Conservation (phyloP, 2,888 invertebrate species). For the Pachymerium ferrugineum region DNA sequence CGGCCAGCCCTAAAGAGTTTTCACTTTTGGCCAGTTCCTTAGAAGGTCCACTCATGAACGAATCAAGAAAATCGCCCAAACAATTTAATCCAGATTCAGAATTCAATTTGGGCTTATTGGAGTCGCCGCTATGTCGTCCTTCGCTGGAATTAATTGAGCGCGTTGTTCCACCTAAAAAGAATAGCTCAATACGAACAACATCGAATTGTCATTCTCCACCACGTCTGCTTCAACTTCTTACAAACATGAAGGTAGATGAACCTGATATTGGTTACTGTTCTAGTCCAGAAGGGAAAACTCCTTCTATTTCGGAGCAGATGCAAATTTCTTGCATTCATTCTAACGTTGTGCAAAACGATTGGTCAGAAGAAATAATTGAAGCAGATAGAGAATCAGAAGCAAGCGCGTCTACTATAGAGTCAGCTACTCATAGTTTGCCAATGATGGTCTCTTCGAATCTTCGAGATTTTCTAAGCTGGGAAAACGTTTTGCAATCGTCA, state of each 20-base stretch:
- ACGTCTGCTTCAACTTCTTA: not conserved
- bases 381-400: not conserved
- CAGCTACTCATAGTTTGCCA: not conserved
- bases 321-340: no score
- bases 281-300: not conserved
- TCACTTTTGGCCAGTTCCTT: no score
- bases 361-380: not conserved
- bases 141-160: not conserved
- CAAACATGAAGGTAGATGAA: not conserved
- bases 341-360: no score
- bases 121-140: not conserved
- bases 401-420: not conserved
- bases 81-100: not conserved
- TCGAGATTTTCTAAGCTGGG: not conserved
- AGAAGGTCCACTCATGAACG: no score
- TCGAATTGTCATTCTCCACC: not conserved
- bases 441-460: not conserved
- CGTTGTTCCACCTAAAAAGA: not conserved
- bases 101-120: not conserved
- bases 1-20: no score
- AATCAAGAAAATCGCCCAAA: no score
- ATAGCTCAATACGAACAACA: no score
- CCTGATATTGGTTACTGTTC: not conserved
- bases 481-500: not conserved
- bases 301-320: no score